phyloP scores from a whole-genome alignment of 1,140 invertebrate genomes.

The Phortica variegata region DNA sequence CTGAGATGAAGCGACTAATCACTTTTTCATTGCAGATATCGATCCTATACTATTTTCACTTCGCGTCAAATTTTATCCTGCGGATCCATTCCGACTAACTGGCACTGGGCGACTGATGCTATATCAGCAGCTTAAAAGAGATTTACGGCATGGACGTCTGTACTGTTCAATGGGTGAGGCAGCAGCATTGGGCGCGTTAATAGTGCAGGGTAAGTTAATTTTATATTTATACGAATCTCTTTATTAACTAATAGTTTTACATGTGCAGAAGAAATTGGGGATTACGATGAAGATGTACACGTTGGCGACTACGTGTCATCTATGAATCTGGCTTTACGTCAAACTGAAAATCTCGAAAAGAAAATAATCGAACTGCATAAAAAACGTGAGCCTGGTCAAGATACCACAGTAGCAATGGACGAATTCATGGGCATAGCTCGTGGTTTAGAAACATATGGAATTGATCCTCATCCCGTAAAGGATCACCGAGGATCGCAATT shows the following conservation, averaged over 20 bases:
- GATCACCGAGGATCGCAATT: constrained; percentile 70
- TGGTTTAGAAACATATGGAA: constrained; percentile 91
- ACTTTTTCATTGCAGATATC: constrained; percentile 75
- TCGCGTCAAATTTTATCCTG: constrained; percentile 92
- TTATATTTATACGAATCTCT: constrained; percentile 1
- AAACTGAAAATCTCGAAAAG: constrained; percentile 87
- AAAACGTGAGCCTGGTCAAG: constrained; percentile 60
- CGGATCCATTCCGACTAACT: constrained; percentile 71
- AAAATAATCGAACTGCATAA: constrained; percentile 87
- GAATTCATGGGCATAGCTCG: constrained; percentile 64
- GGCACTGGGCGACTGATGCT: constrained; percentile 56
- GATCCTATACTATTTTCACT: constrained; percentile 88
- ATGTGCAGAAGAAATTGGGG: constrained; percentile 85
- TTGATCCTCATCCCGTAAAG: constrained; percentile 98
- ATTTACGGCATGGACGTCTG: constrained; percentile 89
- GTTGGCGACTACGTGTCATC: constrained; percentile 87
- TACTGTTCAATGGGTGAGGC: constrained; percentile 89
- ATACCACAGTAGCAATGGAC: constrained; percentile 38
- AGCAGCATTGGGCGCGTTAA: constrained; percentile 85
- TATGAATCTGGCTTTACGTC: constrained; percentile 87
- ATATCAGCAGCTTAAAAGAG: constrained; percentile 91
- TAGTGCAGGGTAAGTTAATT: constrained; percentile 79
- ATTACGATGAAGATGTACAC: constrained; percentile 88
- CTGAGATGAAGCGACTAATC: too few species aligned
- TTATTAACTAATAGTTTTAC: background rate